These are phyloP conservation scores for Hypena proboscidalis DNA, from an alignment of 2,888 invertebrate species.

Conservation along the genomic window DNA sequence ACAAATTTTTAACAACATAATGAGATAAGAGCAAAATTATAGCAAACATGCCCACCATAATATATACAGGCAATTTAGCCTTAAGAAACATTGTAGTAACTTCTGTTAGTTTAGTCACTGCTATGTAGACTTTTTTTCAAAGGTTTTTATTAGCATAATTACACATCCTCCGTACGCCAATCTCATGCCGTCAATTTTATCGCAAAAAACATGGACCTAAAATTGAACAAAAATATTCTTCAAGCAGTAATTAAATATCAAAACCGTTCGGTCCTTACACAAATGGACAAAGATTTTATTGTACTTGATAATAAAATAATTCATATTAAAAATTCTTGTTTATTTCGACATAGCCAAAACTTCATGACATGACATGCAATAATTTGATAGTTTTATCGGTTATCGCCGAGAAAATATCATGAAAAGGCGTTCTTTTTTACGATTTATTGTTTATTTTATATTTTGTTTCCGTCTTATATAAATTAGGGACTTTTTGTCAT, in stretches of 20 bases:
- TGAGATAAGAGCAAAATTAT: slow-evolving; percentile 9
- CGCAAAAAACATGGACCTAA: background rate
- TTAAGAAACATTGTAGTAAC: too few relatives aligned
- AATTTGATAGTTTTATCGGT: slow-evolving; percentile 82
- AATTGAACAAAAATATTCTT: background rate
- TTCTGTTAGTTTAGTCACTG: too few relatives aligned
- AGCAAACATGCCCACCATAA: slow-evolving; percentile 14
- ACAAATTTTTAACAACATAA: slow-evolving; percentile 21
- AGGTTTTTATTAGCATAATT: background rate
- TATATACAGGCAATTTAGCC: background rate
- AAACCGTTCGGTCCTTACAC: slow-evolving; percentile 42
- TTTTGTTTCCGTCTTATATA: slow-evolving; percentile 74
- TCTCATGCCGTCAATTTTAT: background rate
- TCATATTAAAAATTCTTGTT: slow-evolving; percentile 66
- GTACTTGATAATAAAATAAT: slow-evolving; percentile 73
- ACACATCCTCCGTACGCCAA: background rate
- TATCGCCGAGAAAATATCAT: slow-evolving; percentile 64
- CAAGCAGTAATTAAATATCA: slow-evolving; percentile 50
- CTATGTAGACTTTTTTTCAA: background rate
- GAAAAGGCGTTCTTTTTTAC: slow-evolving; percentile 62
- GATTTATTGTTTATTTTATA: slow-evolving; percentile 76
- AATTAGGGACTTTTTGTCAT: slow-evolving; percentile 52
- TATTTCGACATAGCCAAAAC: slow-evolving; percentile 63
- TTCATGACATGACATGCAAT: slow-evolving; percentile 67
- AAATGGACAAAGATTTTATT: slow-evolving; percentile 74